phyloP scores from a whole-genome alignment of 2,113 vertebrate genomes.

The Alaudala cheleensis region DNA sequence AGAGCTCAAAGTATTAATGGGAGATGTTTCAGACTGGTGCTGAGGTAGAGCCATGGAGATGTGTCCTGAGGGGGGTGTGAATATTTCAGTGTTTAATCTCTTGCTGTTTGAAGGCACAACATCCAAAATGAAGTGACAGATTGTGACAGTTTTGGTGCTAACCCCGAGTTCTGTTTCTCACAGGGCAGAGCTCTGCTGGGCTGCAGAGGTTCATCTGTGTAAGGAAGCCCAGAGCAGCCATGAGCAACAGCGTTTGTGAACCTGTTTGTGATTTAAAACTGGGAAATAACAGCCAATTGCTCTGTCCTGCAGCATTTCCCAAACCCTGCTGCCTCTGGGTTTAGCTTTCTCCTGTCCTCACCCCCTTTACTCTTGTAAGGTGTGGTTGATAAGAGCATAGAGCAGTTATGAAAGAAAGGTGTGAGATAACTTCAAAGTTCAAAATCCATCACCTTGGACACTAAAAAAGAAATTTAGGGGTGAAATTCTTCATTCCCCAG shows the following conservation, averaged over 20 bases:
- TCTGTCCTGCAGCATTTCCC: background rate
- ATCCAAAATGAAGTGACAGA: background rate
- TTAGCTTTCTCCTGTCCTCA: background rate
- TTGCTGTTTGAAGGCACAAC: background rate
- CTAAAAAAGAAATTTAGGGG: background rate
- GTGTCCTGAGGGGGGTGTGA: background rate
- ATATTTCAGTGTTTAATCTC: background rate
- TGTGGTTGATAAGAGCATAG: background rate
- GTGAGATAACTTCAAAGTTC: background rate
- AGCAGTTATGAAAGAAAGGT: background rate
- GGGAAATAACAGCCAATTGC: background rate
- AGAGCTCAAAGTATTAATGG: background rate
- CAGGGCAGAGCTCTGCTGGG: constrained; percentile 1
- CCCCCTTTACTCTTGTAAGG: background rate
- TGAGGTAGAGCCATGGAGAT: background rate
- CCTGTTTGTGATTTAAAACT: background rate
- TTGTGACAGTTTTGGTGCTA: background rate
- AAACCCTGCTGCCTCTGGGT: background rate
- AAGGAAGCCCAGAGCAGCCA: background rate
- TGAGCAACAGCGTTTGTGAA: background rate
- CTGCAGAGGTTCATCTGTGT: background rate
- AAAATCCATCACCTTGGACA: background rate
- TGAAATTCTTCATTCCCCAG: background rate
- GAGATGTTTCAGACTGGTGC: background rate
- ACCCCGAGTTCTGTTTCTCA: constrained; percentile 9